Evolutionary conservation across 2,113 vertebrate species (phyloP).

Genomic region (Sceloporus undulatus): DNA sequence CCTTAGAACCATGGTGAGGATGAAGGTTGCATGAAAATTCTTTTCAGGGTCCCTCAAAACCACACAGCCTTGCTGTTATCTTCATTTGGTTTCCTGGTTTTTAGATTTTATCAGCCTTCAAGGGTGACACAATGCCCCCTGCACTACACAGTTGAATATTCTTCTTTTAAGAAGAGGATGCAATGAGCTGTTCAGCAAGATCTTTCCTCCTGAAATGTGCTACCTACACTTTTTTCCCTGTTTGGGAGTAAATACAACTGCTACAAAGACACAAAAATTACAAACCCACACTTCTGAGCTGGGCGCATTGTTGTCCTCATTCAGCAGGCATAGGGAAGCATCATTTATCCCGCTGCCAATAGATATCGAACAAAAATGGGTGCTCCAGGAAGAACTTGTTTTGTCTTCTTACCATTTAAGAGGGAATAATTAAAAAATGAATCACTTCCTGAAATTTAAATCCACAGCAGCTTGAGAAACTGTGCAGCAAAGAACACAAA

Average conservation of each 20-base stretch:
- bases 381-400: slow-evolving; percentile 67
- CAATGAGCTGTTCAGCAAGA: slow-evolving; percentile 55
- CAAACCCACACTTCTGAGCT: slow-evolving; percentile 46
- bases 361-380: slow-evolving; percentile 61
- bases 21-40: too few relatives aligned
- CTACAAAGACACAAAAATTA: slow-evolving; percentile 39
- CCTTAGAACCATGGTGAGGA: too few relatives aligned
- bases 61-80: too few relatives aligned
- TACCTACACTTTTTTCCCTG: slow-evolving; percentile 45
- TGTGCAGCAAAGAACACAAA: slow-evolving; percentile 64
- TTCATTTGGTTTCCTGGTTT: too few relatives aligned
- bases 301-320: slow-evolving; percentile 55
- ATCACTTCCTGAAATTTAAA: slow-evolving; percentile 79
- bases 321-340: slow-evolving; percentile 58
- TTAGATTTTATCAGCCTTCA: neutral
- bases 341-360: slow-evolving; percentile 61
- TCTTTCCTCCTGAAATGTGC: slow-evolving; percentile 61
- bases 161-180: slow-evolving; percentile 64
- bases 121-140: slow-evolving; percentile 26
- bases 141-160: slow-evolving; percentile 41
- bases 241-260: slow-evolving; percentile 57
- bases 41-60: too few relatives aligned
- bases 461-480: slow-evolving; percentile 72
- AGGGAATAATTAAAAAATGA: slow-evolving; percentile 74
- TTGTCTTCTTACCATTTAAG: slow-evolving; percentile 69